Conservation (phyloP, 2,888 invertebrate genomes). For the Calameuta pallipes region DNA sequence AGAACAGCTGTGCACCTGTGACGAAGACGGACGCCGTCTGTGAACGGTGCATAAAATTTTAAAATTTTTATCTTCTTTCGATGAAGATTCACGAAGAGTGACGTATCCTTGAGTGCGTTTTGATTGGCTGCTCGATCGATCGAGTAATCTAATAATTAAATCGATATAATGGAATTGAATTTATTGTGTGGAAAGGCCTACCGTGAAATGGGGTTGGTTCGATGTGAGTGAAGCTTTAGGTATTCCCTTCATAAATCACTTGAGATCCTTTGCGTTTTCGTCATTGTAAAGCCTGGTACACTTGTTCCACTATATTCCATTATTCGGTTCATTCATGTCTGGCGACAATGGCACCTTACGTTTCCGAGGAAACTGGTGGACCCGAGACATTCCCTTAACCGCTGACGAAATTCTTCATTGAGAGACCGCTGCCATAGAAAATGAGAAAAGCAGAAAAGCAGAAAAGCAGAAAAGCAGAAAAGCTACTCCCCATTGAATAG, state of each 20-base stretch:
- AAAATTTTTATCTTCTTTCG: neutral
- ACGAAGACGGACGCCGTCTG: neutral
- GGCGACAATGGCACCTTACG: conserved; percentile 62
- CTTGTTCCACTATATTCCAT: conserved; percentile 52
- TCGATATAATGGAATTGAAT: neutral
- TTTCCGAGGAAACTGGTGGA: conserved; percentile 32
- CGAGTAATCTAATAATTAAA: neutral
- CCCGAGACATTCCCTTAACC: conserved; percentile 13
- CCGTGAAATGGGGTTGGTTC: neutral
- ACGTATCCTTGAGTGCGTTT: neutral
- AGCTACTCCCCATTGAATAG: conserved; percentile 21
- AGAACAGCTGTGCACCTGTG: neutral
- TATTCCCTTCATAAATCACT: conserved; percentile 50
- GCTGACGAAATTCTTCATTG: conserved; percentile 36
- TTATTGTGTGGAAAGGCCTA: neutral
- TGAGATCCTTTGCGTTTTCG: conserved; percentile 50
- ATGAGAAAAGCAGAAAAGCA: neutral
- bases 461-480: neutral
- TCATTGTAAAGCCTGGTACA: conserved; percentile 52
- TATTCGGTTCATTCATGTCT: conserved; percentile 56
- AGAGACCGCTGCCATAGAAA: conserved; percentile 21
- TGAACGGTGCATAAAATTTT: neutral
- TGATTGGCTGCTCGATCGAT: neutral
- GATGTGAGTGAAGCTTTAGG: neutral
- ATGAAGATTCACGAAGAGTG: neutral